Base-by-base conservation (phyloP, 2,888 invertebrate species). In the Rotaria sp. region DNA sequence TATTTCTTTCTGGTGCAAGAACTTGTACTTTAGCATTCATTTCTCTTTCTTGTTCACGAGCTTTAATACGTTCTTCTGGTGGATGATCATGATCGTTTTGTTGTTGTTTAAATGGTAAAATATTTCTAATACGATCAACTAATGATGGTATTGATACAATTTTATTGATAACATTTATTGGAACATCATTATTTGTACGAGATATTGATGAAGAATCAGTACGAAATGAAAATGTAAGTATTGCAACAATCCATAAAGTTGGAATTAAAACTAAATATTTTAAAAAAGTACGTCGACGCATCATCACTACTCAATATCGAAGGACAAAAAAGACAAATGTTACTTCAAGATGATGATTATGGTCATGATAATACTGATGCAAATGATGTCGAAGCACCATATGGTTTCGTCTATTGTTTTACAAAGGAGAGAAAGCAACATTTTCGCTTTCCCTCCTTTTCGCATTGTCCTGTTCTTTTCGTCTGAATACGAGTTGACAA, bases 11-110 rank as follows among this genome's bases (percentile, higher is more conserved):
- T 0, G 86, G 86, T 41, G 86, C 55, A 26, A 75, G n/a, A 15
- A 86, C 50, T 75, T 86, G 86, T 57, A 86, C 59, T 38, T 75
- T 85, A 24, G 75, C 86, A 52, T 85, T 85, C 35, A 85, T 86
- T n/a, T 75, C 45, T 45, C 75, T 38, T 57, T 38, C 48, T 55
- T 86, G 86, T 38, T 85, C 59, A 26, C 41, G 80, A 26, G 86
- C 86, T 84, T 85, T 85, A n/a, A 38, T 0, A 18, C 75, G 85
- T 41, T 86, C 86, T 57, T 86, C 86, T 35, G 74, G n/a, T n/a
- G 86, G 86, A 75, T 86, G 86, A 50, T 86, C 86, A 24, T 85
- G 21, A 59, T 86, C 86, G 10, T 24, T 45, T n/a, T 84, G 35
- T 45, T 80, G 35, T 10, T 38, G 1, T 11, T 13, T 13, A 26